A percentile compares a stretch with the other conserved stretches of the same genome.
Conservation (phyloP, 2,797 vertebrate genomes). For the Squalus acanthias region DNA sequence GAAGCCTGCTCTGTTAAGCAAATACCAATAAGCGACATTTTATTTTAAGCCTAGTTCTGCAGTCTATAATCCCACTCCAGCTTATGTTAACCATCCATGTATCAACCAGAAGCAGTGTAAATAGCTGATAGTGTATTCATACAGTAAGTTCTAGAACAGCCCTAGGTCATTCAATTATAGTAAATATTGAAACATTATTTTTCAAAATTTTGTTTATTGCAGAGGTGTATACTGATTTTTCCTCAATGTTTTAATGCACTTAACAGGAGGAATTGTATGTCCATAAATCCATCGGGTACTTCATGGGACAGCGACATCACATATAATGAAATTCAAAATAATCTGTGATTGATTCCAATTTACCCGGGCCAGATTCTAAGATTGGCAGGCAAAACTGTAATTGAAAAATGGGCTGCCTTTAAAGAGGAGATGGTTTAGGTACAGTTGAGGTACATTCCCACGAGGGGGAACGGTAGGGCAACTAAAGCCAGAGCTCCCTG, state of each 20-base stretch:
- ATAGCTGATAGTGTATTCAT: not conserved
- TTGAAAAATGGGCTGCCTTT: too few species aligned
- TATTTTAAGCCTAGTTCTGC: not conserved
- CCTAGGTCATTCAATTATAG: not conserved
- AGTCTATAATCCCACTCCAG: not conserved
- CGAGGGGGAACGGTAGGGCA: too few species aligned
- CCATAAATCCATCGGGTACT: not conserved
- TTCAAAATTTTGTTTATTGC: not conserved
- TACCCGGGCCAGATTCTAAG: too few species aligned
- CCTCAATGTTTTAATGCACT: not conserved
- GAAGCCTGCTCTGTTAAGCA: not conserved
- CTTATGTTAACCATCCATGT: not conserved
- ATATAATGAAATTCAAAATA: not conserved
- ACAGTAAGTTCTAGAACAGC: not conserved
- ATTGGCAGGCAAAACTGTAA: too few species aligned
- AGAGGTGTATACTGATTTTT: not conserved
- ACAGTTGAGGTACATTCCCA: too few species aligned
- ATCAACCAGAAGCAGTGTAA: not conserved
- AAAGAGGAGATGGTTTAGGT: too few species aligned
- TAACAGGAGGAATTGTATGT: not conserved
- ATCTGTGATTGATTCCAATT: not conserved
- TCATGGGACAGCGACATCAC: not conserved
- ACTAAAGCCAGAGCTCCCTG: too few species aligned
- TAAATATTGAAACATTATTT: constrained; percentile 3
- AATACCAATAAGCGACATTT: not conserved